Conservation (phyloP, 2,888 invertebrate species). For the Idaea dimidiata region DNA sequence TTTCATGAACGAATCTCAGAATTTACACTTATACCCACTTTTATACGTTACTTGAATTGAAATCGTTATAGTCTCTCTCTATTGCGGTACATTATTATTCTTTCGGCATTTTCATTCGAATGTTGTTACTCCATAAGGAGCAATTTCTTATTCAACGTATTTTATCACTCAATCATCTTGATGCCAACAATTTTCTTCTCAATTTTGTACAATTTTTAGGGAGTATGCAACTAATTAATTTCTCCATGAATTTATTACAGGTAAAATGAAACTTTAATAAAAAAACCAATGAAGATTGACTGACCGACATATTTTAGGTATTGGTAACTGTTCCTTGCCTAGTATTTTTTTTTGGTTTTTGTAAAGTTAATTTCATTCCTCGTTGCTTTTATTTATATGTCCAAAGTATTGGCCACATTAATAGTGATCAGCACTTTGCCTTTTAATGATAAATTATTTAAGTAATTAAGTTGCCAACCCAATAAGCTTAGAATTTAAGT, state of each 20-base stretch:
- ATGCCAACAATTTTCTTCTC: neutral
- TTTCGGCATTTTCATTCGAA: neutral
- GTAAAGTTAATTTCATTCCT: too few species aligned
- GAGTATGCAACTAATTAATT: neutral
- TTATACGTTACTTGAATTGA: neutral
- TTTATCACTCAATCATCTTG: neutral
- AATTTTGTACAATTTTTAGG: neutral
- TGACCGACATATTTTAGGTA: too few species aligned
- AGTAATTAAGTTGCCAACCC: too few species aligned
- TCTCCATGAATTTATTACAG: neutral
- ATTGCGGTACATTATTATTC: neutral
- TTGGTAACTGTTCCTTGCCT: too few species aligned
- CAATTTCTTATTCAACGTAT: neutral
- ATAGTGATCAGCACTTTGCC: too few species aligned
- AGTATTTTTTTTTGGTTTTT: too few species aligned
- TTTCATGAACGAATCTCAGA: constrained; percentile 18
- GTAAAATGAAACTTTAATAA: neutral
- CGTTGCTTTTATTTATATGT: too few species aligned
- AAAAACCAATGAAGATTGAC: neutral
- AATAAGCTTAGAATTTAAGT: too few species aligned
- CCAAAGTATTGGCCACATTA: too few species aligned
- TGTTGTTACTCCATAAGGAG: neutral
- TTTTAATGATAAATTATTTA: too few species aligned
- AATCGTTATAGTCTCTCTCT: neutral
- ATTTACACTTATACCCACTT: constrained; percentile 17